Conservation (phyloP, 2,113 vertebrate genomes). For the Syngnathoides biaculeatus region DNA sequence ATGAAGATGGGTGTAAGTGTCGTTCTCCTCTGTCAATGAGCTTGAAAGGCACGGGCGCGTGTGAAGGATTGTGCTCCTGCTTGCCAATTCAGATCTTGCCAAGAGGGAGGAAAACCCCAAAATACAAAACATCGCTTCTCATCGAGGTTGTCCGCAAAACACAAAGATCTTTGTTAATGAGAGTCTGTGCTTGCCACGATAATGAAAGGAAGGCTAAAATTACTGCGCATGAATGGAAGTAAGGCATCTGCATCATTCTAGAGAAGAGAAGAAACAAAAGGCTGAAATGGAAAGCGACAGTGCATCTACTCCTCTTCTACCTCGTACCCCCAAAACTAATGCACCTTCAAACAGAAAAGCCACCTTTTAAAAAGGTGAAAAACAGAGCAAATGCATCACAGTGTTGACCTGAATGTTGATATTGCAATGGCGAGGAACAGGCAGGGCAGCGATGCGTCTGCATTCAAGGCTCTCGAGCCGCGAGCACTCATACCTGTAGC, state of each 20-base stretch:
- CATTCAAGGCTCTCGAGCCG: conserved; percentile 74
- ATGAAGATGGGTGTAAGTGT: conserved; percentile 39
- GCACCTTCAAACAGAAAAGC: conserved; percentile 30
- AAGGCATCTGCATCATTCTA: conserved; percentile 75
- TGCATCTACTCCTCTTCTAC: conserved; percentile 43
- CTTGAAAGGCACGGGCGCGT: conserved; percentile 63
- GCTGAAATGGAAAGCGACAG: conserved; percentile 50
- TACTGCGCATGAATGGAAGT: conserved; percentile 77
- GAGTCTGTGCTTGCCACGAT: conserved; percentile 45
- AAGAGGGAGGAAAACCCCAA: conserved; percentile 23
- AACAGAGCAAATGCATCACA: conserved; percentile 58
- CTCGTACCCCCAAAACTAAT: conserved; percentile 36
- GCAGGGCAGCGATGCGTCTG: conserved; percentile 56
- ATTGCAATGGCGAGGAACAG: conserved; percentile 67
- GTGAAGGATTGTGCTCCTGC: conserved; percentile 47
- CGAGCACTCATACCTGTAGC: conserved; percentile 85
- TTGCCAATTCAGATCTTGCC: conserved; percentile 15
- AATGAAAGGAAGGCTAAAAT: conserved; percentile 60
- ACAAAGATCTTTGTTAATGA: conserved; percentile 17
- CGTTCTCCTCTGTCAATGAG: conserved; percentile 38
- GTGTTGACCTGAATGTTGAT: conserved; percentile 66
- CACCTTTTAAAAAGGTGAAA: conserved; percentile 19
- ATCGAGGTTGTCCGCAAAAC: conserved; percentile 14
- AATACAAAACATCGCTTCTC: conserved; percentile 30
- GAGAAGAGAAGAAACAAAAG: conserved; percentile 34